Evolutionary conservation across 1,140 invertebrate genomes (phyloP).

Genomic region (Babylonia areolata): DNA sequence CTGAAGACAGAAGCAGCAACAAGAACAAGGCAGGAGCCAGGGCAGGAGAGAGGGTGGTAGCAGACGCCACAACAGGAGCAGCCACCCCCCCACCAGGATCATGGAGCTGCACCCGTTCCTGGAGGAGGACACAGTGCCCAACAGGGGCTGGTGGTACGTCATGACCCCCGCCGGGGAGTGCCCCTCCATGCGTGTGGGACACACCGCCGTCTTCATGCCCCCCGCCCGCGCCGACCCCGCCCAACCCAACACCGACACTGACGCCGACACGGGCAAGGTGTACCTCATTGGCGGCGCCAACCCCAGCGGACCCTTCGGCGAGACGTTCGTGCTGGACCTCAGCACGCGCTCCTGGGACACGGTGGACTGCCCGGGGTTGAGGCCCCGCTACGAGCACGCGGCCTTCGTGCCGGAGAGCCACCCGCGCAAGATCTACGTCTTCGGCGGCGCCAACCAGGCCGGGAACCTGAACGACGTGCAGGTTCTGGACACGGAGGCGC

Average conservation of each 20-base stretch:
- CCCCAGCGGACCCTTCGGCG: conserved; percentile 71
- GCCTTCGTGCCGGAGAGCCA: conserved; percentile 64
- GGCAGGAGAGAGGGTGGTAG: background rate
- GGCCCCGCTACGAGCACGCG: conserved; percentile 73
- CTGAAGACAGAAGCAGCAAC: no score
- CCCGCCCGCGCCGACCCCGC: no score
- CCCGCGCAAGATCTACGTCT: conserved; percentile 72
- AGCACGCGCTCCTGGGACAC: conserved; percentile 71
- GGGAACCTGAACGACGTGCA: conserved; percentile 75
- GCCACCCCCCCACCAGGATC: no score
- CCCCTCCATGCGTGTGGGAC: conserved; percentile 74
- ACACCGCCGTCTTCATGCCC: conserved; percentile 67
- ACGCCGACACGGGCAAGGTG: conserved; percentile 68
- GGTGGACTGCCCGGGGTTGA: conserved; percentile 65
- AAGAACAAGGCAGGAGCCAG: background rate
- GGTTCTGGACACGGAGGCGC: conserved; percentile 63
- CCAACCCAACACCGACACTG: no score
- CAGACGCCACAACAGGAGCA: no score
- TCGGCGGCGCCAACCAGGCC: conserved; percentile 74
- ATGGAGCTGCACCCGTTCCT: conserved; percentile 75
- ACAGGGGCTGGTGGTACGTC: conserved; percentile 71
- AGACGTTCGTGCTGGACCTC: conserved; percentile 73
- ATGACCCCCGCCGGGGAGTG: conserved; percentile 69
- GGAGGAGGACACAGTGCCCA: conserved; percentile 63
- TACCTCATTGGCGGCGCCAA: conserved; percentile 75